phyloP scores from a whole-genome alignment of 2,888 invertebrate species.

The Thymelicus acteon region DNA sequence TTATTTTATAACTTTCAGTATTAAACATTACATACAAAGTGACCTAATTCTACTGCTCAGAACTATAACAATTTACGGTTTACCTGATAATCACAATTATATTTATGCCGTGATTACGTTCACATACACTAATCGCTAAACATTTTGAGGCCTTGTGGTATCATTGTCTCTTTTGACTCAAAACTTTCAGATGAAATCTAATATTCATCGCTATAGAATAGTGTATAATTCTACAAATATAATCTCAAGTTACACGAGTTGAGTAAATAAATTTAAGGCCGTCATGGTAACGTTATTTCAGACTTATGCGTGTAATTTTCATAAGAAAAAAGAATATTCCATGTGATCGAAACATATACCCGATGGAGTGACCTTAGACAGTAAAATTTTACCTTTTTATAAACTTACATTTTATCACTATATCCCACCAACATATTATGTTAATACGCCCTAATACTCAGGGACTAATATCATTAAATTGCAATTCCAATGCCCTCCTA shows the following conservation, averaged over 20 bases:
- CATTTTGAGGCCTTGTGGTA: slow-evolving; percentile 16
- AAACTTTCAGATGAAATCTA: slow-evolving; percentile 6
- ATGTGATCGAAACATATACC: slow-evolving; percentile 8
- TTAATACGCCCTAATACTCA: slow-evolving; percentile 1
- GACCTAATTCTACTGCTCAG: too few species aligned
- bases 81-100: background rate
- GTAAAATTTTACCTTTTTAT: background rate
- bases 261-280: slow-evolving; percentile 33
- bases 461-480: slow-evolving; percentile 6
- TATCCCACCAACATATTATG: background rate
- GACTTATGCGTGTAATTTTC: slow-evolving; percentile 30
- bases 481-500: background rate
- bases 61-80: too few species aligned
- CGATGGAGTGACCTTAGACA: background rate
- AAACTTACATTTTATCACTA: too few species aligned
- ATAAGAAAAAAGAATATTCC: slow-evolving; percentile 13
- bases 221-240: slow-evolving; percentile 26
- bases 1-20: too few species aligned
- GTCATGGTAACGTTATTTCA: slow-evolving; percentile 32
- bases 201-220: slow-evolving; percentile 11
- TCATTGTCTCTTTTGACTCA: background rate
- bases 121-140: background rate
- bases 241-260: slow-evolving; percentile 27
- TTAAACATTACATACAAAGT: too few species aligned
- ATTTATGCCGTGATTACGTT: background rate